These are phyloP conservation scores for Hephaestus fuliginosus DNA, from an alignment of 2,797 vertebrate genomes.

Conservation along the genomic window DNA sequence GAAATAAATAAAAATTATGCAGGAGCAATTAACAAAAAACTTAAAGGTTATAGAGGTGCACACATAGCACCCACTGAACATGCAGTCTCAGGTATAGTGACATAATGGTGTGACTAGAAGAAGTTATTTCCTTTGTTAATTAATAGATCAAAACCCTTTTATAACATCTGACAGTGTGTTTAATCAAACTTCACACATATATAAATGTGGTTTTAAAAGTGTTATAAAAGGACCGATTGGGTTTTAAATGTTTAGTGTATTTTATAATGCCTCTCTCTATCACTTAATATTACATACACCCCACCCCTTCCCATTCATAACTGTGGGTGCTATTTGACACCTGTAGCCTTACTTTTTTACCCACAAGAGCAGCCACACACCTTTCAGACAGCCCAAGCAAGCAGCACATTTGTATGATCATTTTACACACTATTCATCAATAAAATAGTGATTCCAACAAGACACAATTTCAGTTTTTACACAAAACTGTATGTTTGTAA, in stretches of 20 bases:
- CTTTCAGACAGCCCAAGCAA: not conserved
- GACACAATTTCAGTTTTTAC: not conserved
- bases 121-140: not conserved
- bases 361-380: not conserved
- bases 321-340: constrained; percentile 15
- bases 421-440: not conserved
- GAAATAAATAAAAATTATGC: too few relatives aligned
- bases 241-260: not conserved
- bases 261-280: not conserved
- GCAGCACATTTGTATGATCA: not conserved
- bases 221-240: not conserved
- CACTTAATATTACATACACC: not conserved
- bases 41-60: too few relatives aligned
- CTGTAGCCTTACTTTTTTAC: not conserved
- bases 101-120: too few relatives aligned
- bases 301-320: not conserved
- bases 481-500: not conserved
- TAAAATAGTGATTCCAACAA: not conserved
- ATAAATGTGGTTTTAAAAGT: not conserved
- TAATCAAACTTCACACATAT: not conserved
- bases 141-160: not conserved
- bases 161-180: not conserved
- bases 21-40: too few relatives aligned
- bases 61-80: too few relatives aligned
- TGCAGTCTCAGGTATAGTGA: too few relatives aligned